Conservation (phyloP, 2,113 vertebrate genomes). For the Tetrax tetrax region DNA sequence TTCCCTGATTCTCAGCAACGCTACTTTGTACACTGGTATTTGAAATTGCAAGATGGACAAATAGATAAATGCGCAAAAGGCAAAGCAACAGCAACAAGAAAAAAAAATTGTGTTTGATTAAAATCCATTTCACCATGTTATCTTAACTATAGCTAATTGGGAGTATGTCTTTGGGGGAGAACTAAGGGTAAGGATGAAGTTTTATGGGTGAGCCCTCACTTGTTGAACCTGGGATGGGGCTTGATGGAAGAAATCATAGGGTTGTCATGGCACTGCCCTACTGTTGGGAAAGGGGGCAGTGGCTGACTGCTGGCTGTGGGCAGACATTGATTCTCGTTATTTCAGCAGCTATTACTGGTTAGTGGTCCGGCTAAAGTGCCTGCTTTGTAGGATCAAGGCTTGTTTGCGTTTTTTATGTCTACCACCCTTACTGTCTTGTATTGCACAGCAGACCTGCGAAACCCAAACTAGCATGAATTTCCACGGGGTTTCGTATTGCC, state of each 20-base stretch:
- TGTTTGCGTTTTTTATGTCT: neutral
- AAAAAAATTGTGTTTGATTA: neutral
- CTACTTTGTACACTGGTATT: neutral
- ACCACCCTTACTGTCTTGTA: neutral
- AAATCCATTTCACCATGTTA: neutral
- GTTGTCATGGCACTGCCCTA: accelerated
- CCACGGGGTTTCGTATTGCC: neutral
- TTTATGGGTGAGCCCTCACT: neutral
- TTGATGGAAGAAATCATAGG: neutral
- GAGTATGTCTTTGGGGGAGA: neutral
- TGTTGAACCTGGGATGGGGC: neutral
- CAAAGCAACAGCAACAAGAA: neutral
- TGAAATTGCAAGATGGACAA: neutral
- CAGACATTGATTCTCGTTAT: neutral
- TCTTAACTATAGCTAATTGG: accelerated
- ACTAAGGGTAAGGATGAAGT: neutral
- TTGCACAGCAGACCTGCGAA: neutral
- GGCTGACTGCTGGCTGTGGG: neutral
- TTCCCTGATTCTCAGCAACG: neutral
- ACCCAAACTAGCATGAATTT: neutral
- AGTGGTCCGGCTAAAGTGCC: neutral
- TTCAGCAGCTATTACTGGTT: neutral
- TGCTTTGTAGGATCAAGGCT: neutral
- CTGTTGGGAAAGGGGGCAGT: neutral
- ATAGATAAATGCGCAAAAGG: neutral